These are phyloP conservation scores for Parapsyche elsis DNA, from an alignment of 1,140 invertebrate genomes.

Conservation along the genomic window DNA sequence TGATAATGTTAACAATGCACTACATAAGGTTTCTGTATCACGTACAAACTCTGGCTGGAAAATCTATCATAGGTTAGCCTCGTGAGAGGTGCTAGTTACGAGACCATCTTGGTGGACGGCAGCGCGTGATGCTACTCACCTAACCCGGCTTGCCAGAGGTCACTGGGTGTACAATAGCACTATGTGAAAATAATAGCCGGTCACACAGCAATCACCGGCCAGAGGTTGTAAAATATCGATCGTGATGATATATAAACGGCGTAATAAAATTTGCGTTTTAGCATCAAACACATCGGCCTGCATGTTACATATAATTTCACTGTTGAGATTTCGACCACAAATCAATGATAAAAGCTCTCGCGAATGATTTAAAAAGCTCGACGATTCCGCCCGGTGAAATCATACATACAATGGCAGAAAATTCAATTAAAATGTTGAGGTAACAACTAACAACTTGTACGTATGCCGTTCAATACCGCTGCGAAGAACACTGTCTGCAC, in stretches of 20 bases:
- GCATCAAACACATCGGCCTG: too few relatives aligned
- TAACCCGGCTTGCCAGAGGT: slow-evolving; percentile 36
- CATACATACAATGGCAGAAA: too few relatives aligned
- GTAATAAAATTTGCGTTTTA: too few relatives aligned
- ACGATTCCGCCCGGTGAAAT: too few relatives aligned
- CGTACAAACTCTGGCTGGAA: neutral
- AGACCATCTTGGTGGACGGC: slow-evolving; percentile 38
- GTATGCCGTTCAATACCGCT: too few relatives aligned
- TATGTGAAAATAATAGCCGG: slow-evolving; percentile 49
- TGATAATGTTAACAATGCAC: slow-evolving; percentile 16
- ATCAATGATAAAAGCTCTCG: too few relatives aligned
- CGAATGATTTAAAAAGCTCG: too few relatives aligned
- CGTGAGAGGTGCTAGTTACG: slow-evolving; percentile 45
- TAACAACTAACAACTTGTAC: too few relatives aligned
- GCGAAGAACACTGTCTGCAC: slow-evolving; percentile 5
- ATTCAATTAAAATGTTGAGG: too few relatives aligned
- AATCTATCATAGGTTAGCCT: slow-evolving; percentile 41
- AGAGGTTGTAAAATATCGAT: slow-evolving; percentile 3
- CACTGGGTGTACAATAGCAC: slow-evolving; percentile 46
- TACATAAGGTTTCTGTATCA: slow-evolving; percentile 5
- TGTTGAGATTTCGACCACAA: too few relatives aligned
- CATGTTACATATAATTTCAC: too few relatives aligned
- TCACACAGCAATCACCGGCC: slow-evolving; percentile 35
- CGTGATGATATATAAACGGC: too few relatives aligned
- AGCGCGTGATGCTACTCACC: slow-evolving; percentile 48